A percentile compares a stretch with the other conserved stretches of the same genome.
Evolutionary conservation across 2,797 vertebrate species (phyloP).

Genomic region (Danio tinwini): DNA sequence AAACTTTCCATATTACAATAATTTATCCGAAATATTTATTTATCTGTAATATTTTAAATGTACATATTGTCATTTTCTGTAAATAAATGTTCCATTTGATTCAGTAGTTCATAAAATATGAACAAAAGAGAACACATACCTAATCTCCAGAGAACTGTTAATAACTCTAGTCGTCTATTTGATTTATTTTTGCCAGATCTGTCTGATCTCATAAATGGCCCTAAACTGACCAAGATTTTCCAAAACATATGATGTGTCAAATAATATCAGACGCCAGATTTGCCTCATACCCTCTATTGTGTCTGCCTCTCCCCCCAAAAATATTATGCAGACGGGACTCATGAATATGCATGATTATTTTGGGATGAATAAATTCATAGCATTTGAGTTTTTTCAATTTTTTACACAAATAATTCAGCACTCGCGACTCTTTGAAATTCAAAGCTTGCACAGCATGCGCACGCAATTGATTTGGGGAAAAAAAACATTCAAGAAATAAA

Average conservation of each 20-base stretch:
- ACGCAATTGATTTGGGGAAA: conserved; percentile 7
- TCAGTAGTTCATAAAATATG: no score
- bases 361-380: conserved; percentile 54
- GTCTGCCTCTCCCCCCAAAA: conserved; percentile 43
- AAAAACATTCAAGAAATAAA: conserved; percentile 8
- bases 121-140: no score
- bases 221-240: conserved; percentile 15
- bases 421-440: conserved; percentile 48
- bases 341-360: conserved; percentile 60
- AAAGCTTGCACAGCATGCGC: conserved; percentile 35
- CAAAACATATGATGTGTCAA: neutral
- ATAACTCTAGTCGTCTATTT: no score
- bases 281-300: conserved; percentile 49
- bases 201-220: neutral
- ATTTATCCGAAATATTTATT: no score
- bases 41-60: no score
- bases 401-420: conserved; percentile 46
- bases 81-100: no score
- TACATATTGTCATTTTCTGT: no score
- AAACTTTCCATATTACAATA: no score
- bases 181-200: no score
- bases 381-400: conserved; percentile 26
- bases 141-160: no score
- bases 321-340: conserved; percentile 46
- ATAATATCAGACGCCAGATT: conserved; percentile 44